A percentile compares a stretch with the other conserved stretches of the same genome.
phyloP scores from a whole-genome alignment of 2,113 vertebrate genomes.

The Leptosomus discolor region DNA sequence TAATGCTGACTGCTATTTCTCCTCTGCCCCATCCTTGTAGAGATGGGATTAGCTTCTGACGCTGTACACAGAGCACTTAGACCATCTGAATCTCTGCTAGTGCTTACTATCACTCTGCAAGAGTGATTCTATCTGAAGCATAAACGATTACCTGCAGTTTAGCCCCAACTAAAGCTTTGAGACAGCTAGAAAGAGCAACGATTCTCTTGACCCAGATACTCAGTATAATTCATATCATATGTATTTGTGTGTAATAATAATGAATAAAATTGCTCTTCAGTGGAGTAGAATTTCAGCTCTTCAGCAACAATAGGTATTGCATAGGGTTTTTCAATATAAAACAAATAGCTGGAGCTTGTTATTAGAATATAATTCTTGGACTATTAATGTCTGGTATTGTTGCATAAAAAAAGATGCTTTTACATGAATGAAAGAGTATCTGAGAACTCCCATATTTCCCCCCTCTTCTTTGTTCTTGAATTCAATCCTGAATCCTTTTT shows the following conservation, averaged over 20 bases:
- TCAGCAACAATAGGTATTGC: neutral
- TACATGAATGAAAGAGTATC: neutral
- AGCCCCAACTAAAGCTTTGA: neutral
- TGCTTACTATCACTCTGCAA: neutral
- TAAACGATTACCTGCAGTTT: neutral
- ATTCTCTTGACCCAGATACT: neutral
- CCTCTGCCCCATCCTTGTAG: neutral
- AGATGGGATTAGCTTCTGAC: neutral
- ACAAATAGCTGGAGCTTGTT: neutral
- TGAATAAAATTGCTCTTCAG: neutral
- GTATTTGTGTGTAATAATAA: neutral
- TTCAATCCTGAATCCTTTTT: neutral
- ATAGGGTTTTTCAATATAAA: neutral
- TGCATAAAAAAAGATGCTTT: neutral
- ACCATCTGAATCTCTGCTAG: neutral
- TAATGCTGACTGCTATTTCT: neutral
- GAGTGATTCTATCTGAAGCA: neutral
- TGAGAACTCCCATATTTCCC: accelerated
- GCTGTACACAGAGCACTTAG: neutral
- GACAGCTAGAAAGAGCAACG: neutral
- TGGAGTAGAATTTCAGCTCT: neutral
- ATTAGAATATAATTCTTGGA: neutral
- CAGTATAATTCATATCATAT: neutral
- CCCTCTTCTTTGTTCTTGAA: neutral
- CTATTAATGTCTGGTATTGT: neutral